Base-by-base conservation (phyloP, 2,113 vertebrate species). In the Chlorodrepanis virens region DNA sequence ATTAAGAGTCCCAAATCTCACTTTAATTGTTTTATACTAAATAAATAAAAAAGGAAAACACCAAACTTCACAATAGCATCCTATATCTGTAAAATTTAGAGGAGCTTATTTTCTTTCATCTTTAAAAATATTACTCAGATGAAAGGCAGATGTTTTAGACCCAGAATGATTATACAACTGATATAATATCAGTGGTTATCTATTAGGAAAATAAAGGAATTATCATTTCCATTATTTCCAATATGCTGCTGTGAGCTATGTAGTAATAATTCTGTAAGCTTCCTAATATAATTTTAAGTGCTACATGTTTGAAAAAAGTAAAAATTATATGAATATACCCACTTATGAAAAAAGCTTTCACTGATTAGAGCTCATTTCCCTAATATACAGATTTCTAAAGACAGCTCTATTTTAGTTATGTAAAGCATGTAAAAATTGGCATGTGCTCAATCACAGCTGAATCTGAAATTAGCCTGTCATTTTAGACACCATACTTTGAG, bases 401-500 rank as follows among this genome's bases (percentile, higher is more conserved):
- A 98, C 97, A 98, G 97, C 90, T 98, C 98, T 98, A 98, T 98
- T 98, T 98, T 97, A 97, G 98, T 97, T 98, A 97, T 97, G 97
- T 97, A 97, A 98, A 98, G 95, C 90, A 98, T 97, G 97, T 97
- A 97, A 97, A 97, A 98, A 95, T 69, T 97, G 97, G 91, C 97
- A 98, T 97, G 96, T 94, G 93, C 96, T 98, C 97, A 97, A 98
- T 98, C 98, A 98, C 97, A 98, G 93, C 87, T 96, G 97, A 98
- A 97, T 98, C 91, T 96, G 93, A 98, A 98, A 98, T 98, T 96
- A 98, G 95, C 92, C 95, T 98, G 97, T 98, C 98, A 98, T 65
- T 97, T 98, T 94, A 97, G 97, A 97, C 83, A 97, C 93, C 64
- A 92, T 67, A 91, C 60, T 97, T 95, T 70, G 91, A 87, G 54